Base-by-base conservation (phyloP, 2,888 invertebrate genomes). In the Nemurella pictetii region DNA sequence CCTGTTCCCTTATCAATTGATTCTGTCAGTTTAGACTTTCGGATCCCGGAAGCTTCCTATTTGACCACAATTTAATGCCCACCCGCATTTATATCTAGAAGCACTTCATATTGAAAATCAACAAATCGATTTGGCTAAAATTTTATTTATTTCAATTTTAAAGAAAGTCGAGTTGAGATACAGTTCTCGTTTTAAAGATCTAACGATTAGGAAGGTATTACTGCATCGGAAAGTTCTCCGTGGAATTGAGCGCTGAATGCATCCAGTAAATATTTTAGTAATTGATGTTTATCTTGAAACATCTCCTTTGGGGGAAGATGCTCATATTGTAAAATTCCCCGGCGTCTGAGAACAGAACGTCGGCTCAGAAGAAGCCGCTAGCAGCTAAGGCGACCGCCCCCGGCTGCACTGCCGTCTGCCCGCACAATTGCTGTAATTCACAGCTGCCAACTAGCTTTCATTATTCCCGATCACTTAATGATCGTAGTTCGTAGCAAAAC, bases 341-440 rank as follows among this genome's bases (percentile, higher is more conserved):
- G n/a, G n/a, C n/a, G 15, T 55, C 55, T 12, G 55, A 12, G 55
- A 12, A 55, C 15, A 12, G 15, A 55, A 20, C 55, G 9, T 55
- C 55, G 20, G 55, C 32, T 32, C 55, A 12, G 55, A 55, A 55
- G 55, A 55, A 55, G 55, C 9, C 1, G 55, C 3, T 3, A 20
- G 55, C 3, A 20, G 55, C 55, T 2, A 20, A 12, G 3, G 55
- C 55, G 55, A 20, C 55, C 55, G 55, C 55, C 55, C 55, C 20
- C 55, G 55, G 55, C 55, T 20, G n/a, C n/a, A 55, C 20, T 20
- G 55, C 55, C 20, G 55, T 20, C 20, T 20, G 55, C 55, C 20
- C 15, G 27, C 28, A 75, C 75, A 75, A 75, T 75, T 75, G 75
- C 75, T 75, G 26, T 75, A 75, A 75, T 75, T 75, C 28, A 26